Evolutionary conservation across 2,888 invertebrate genomes (phyloP).

Genomic region (Morinoia aosen): DNA sequence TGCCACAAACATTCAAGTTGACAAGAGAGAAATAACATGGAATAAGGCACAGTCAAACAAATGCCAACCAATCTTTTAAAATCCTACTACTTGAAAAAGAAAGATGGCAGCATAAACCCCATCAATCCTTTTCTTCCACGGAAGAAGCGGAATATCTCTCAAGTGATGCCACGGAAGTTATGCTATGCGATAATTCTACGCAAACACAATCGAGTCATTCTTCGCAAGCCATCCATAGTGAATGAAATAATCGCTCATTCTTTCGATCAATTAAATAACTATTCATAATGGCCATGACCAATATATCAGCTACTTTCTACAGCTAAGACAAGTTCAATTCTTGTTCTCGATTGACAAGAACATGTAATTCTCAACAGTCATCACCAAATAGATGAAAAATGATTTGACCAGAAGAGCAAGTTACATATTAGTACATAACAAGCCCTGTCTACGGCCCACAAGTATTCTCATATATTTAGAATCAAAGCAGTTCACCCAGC

Average conservation of each 20-base stretch:
- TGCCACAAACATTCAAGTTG: neutral
- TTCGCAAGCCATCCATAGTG: neutral
- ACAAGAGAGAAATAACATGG: constrained; percentile 12
- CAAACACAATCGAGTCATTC: neutral
- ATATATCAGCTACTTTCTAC: neutral
- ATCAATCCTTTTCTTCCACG: neutral
- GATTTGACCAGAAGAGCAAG: neutral
- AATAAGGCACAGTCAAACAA: constrained; percentile 50
- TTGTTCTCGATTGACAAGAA: neutral
- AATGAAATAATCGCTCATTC: neutral
- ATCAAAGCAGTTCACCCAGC: neutral
- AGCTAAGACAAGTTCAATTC: neutral
- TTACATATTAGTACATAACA: neutral
- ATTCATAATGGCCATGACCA: neutral
- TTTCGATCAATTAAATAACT: neutral
- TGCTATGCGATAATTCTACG: neutral
- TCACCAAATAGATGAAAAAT: neutral
- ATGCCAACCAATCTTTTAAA: constrained; percentile 16
- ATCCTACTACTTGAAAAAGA: neutral
- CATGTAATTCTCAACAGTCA: neutral
- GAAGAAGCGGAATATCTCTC: neutral
- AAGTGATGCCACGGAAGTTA: neutral
- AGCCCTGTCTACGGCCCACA: neutral
- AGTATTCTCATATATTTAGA: neutral
- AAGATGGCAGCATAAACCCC: neutral